Evolutionary conservation across 2,888 invertebrate genomes (phyloP), one percentile per base, ranked within the genome.

Genomic region (Griposia aprilina): DNA sequence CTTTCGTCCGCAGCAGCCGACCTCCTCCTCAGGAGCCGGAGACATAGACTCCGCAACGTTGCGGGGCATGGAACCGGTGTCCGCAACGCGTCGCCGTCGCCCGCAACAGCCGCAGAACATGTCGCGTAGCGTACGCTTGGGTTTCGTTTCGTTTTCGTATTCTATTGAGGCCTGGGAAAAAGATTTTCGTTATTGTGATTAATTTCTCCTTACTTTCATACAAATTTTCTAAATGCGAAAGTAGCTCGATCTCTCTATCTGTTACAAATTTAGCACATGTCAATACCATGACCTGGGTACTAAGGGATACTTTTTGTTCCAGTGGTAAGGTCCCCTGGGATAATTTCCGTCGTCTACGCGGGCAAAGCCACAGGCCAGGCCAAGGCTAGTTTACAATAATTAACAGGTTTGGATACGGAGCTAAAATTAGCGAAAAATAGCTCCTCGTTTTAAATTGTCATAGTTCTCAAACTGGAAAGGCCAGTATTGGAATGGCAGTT

Each of bases 101-200:
- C 94, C 93, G 86, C 96, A 95, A 77, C 95, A 95, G 0, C 91
- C 90, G 82, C 95, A 97, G 60, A 97, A 91, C 0, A 96, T 89
- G 84, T 97, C 97, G 66, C 97, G 97, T 17, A 97, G 88, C 69
- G 95, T 96, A 26, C 96, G 96, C 83, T 96, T 96, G 26, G 95
- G 95, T 90, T 94, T 94, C 80, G 94, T 94, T 90, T 97, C 96
- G 83, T 93, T 93, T 88, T 96, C 96, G 89, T 93, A 96, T 88
- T 96, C 95, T 91, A 97, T 94, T 45, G 95, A 93, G 72, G 92
- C 93, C 95, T 95, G 90, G 2, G 41, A 57, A 59, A 11, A 30
- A 68, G 2, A 60, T 7, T 60, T 45, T 50, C 2, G 17, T 36
- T n/a, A 69, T 55, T 30, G 10, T 68, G 17, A 52, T 50, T 68